phyloP scores from a whole-genome alignment of 2,888 invertebrate genomes.

The Folsomia candida region DNA sequence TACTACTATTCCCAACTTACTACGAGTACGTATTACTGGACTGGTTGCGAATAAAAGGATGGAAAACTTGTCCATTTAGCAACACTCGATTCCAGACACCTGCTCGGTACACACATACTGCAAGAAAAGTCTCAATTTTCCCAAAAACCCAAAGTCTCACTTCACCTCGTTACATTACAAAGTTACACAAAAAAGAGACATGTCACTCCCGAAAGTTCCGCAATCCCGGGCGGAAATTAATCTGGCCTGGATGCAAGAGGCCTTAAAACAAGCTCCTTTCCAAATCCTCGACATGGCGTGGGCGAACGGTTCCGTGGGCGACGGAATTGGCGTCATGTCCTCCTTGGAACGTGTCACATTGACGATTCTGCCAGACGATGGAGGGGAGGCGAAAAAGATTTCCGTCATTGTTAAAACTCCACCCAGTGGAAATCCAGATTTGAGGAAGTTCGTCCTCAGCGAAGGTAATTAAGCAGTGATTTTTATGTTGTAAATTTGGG shows the following conservation, averaged over 20 bases:
- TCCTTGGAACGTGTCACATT: constrained; percentile 17
- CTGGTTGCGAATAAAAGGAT: too few species aligned
- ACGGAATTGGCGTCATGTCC: constrained; percentile 21
- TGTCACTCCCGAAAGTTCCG: constrained; percentile 7
- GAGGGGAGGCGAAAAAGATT: constrained; percentile 8
- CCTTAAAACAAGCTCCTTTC: constrained; percentile 17
- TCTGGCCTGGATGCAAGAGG: constrained; percentile 26
- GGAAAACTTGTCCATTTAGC: too few species aligned
- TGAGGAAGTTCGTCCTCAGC: constrained; percentile 18
- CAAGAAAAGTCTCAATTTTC: too few species aligned
- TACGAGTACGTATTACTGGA: too few species aligned
- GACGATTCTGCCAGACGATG: not conserved
- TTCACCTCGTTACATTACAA: too few species aligned
- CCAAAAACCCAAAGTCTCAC: too few species aligned
- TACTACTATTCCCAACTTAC: too few species aligned
- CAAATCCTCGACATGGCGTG: constrained; percentile 19
- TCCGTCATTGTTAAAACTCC: constrained; percentile 31
- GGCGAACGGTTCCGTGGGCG: constrained; percentile 6
- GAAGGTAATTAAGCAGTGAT: constrained; percentile 9
- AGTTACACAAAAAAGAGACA: too few species aligned
- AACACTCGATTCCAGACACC: too few species aligned
- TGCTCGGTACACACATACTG: too few species aligned
- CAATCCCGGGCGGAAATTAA: constrained; percentile 28
- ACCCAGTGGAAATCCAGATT: constrained; percentile 19
- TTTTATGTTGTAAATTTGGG: not conserved